Evolutionary conservation across 1,140 invertebrate genomes (phyloP), one percentile per base, ranked within the genome.

Genomic region (Brachionus plicatilis): DNA sequence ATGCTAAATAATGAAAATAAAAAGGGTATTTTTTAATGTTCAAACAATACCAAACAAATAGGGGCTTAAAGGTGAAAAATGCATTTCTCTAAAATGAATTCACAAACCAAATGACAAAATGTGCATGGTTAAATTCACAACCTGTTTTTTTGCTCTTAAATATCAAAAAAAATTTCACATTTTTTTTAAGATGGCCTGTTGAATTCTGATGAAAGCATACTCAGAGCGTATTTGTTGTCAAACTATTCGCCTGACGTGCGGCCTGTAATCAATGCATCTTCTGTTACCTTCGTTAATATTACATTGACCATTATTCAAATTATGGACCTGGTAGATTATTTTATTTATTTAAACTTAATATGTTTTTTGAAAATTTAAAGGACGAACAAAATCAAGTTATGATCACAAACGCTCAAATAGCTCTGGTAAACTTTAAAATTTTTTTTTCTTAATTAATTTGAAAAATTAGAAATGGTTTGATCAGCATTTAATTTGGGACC

Each of bases 301-400:
- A 68, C 37, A 29, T 41, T 83, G 12, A 83, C 82, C 0, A 83
- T 83, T 24, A 83, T 83, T 83, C 82, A 83, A 72, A 60, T 83
- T n/a, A 83, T 83, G 82, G 60, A 83, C 56, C 12, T 83, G 37
- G 79, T 83, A 29, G 66, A 14, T 33, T 20, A 20, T 27, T 41
- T 14, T 37, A 0, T 24, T 24, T 24, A 3, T 33, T 33, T 33
- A 33, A 33, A 33, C 29, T 33, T 33, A 5, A 33, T 4, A 4
- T 4, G 3, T 33, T 33, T 33, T 33, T 33, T 33, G 29, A 33
- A 33, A 27, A 37, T 83, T 41, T 66, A 27, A 65, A 83, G 79
- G 82, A 83, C 29, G 82, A 83, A 41, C 82, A 83, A 70, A 83
- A 83, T 83, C 82, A 83, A 72, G 65, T 83, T 6, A 83, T 83